phyloP scores from a whole-genome alignment of 2,113 vertebrate species.

The Strigops habroptila region DNA sequence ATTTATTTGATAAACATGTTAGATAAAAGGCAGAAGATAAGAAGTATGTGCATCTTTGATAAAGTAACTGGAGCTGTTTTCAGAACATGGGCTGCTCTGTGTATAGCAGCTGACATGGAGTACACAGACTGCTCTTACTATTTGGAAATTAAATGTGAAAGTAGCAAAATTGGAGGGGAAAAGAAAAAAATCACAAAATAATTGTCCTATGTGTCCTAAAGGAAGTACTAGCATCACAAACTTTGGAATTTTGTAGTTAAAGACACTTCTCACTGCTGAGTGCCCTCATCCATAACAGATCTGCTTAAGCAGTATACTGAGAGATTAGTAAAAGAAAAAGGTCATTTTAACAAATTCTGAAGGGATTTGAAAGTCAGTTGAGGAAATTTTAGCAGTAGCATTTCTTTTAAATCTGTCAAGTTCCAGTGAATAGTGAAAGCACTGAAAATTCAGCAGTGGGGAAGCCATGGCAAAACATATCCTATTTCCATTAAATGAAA shows the following conservation, averaged over 20 bases:
- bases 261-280: not conserved
- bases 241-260: not conserved
- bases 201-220: not conserved
- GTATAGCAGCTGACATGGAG: accelerated
- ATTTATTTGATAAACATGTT: not conserved
- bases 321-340: not conserved
- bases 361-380: not conserved
- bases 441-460: not conserved
- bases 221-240: not conserved
- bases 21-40: not conserved
- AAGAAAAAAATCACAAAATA: not conserved
- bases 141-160: not conserved
- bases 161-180: not conserved
- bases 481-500: not conserved
- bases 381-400: not conserved
- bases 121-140: not conserved
- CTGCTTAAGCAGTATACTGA: not conserved
- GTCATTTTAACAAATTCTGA: not conserved
- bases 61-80: not conserved
- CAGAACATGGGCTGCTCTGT: not conserved
- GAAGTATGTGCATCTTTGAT: not conserved
- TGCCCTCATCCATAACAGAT: not conserved
- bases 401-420: not conserved
- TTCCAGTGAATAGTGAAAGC: not conserved
- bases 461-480: not conserved